phyloP scores from a whole-genome alignment of 2,888 invertebrate species.

The Stratiomys singularior region DNA sequence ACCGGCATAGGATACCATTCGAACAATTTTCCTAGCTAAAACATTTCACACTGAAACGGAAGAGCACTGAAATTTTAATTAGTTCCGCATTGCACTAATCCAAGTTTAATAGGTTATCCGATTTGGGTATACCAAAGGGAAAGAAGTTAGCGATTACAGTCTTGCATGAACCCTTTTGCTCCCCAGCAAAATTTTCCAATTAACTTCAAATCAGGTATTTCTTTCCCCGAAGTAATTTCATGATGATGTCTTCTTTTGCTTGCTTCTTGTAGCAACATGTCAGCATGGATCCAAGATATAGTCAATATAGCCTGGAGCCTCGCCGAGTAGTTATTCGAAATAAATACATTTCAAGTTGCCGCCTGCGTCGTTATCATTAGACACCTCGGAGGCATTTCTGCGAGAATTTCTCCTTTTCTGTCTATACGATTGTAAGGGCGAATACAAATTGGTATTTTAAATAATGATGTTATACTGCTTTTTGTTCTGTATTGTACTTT shows the following conservation, averaged over 20 bases:
- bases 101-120: conserved; percentile 51
- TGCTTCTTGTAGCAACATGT: not conserved
- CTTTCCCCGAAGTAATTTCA: conserved; percentile 12
- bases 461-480: no score
- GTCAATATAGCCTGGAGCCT: not conserved
- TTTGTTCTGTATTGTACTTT: no score
- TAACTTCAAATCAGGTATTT: conserved; percentile 46
- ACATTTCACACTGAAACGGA: conserved; percentile 3
- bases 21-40: not conserved
- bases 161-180: conserved; percentile 1
- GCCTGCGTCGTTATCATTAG: not conserved
- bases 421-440: no score
- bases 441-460: no score
- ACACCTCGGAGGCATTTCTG: not conserved
- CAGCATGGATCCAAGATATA: not conserved
- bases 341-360: conserved; percentile 6
- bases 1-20: not conserved
- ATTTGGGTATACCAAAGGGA: conserved; percentile 43
- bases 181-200: conserved; percentile 49
- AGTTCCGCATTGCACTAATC: conserved; percentile 50
- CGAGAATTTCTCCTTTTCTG: not conserved
- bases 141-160: conserved; percentile 46
- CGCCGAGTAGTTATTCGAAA: not conserved
- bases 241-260: conserved; percentile 13
- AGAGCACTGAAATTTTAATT: conserved; percentile 50